phyloP scores from a whole-genome alignment of 2,797 vertebrate species.

The Falco berigora region DNA sequence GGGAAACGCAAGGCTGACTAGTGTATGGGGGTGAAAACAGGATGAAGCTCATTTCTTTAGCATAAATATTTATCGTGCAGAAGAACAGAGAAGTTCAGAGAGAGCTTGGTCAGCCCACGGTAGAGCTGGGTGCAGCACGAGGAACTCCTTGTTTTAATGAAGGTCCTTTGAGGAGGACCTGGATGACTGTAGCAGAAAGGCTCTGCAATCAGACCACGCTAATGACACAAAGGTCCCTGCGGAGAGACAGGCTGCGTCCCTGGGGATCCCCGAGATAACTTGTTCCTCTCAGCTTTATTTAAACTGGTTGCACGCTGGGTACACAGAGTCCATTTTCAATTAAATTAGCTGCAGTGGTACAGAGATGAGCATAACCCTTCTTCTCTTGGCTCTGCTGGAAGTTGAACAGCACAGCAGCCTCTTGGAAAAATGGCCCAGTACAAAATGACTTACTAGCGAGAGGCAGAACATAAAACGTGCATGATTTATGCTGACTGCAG shows the following conservation, averaged over 20 bases:
- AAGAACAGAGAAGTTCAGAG: slow-evolving; percentile 24
- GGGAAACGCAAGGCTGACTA: not conserved
- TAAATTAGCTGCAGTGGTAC: not conserved
- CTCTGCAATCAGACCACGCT: not conserved
- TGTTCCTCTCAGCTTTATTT: not conserved
- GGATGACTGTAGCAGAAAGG: not conserved
- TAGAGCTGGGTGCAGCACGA: not conserved
- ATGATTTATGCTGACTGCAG: not conserved
- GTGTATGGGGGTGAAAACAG: not conserved
- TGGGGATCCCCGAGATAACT: not conserved
- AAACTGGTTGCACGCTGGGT: not conserved
- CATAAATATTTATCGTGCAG: slow-evolving; percentile 17
- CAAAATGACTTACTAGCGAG: not conserved
- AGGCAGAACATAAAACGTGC: not conserved
- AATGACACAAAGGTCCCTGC: rapidly evolving
- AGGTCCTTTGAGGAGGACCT: not conserved
- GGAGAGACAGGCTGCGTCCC: not conserved
- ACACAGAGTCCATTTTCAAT: not conserved
- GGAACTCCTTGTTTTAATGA: not conserved
- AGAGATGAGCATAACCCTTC: not conserved
- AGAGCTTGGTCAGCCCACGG: not conserved
- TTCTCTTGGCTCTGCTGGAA: not conserved
- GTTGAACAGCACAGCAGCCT: not conserved
- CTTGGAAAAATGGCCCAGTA: not conserved
- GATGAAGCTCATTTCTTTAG: slow-evolving; percentile 5